Conservation (phyloP, 1,140 invertebrate species). For the Drosophila eugracilis region DNA sequence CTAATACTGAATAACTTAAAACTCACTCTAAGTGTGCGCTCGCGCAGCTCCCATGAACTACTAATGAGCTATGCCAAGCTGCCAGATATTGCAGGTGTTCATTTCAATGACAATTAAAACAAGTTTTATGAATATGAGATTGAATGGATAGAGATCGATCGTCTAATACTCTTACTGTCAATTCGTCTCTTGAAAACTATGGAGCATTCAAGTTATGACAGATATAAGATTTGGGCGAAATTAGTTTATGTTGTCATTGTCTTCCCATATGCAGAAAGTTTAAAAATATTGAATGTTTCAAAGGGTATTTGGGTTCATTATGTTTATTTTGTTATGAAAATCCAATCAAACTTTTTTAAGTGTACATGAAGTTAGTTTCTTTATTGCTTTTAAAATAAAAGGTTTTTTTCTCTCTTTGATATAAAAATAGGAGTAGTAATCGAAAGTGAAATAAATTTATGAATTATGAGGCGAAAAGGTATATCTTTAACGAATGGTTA, state of each 20-base stretch:
- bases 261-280: neutral
- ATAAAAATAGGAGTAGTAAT: neutral
- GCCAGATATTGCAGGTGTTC: conserved; percentile 32
- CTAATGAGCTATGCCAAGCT: conserved; percentile 16
- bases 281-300: neutral
- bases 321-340: too few relatives aligned
- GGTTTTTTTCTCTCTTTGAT: too few relatives aligned
- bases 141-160: neutral
- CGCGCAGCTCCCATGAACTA: conserved; percentile 41
- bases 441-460: neutral
- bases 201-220: too few relatives aligned
- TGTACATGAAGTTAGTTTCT: too few relatives aligned
- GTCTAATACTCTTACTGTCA: neutral
- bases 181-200: too few relatives aligned
- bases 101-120: conserved; percentile 38
- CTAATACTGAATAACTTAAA: conserved; percentile 7
- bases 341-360: too few relatives aligned
- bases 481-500: neutral
- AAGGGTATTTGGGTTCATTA: too few relatives aligned
- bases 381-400: too few relatives aligned
- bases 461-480: neutral
- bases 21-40: conserved; percentile 37
- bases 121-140: conserved; percentile 4
- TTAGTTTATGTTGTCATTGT: neutral
- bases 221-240: neutral